Evolutionary conservation across 2,888 invertebrate species (phyloP), one percentile per base, ranked within the genome.

Genomic region (Coremacera marginata): DNA sequence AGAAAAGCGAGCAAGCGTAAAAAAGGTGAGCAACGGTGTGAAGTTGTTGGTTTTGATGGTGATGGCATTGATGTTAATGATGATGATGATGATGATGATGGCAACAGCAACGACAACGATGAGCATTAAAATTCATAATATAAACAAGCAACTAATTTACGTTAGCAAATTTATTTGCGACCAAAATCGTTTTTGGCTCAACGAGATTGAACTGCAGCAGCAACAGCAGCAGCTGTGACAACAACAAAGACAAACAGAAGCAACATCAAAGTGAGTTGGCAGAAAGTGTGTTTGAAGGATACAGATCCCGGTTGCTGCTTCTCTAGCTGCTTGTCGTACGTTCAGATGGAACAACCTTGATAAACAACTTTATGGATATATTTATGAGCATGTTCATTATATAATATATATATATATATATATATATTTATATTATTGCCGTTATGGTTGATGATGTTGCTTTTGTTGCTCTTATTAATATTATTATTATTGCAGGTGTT

Each of bases 41-140:
- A 22, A 25, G 57, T 14, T 60, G 67, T 11, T 67, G 44, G 22
- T 67, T 19, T 19, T 60, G 19, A 60, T 60, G 57, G 25, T 19
- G 57, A 25, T 11, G 57, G 19, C 22, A 25, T 25, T n/a, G 57
- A 60, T 27, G 57, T 1, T 8, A 25, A 9, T 19, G 25, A 5
- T 27, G 8, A 14, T 55, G 55, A 7, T n/a, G 55, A 27, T 22
- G 22, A 27, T 11, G 57, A 9, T 22, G 63, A 27, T 34, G 63
- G 27, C 34, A n/a, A 37, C 34, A 34, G 19, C 63, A 19, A 34
- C 19, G 51, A 68, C 51, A 22, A 68, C 68, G 51, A 49, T 76
- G 70, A 76, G 70, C 76, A 78, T 78, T 67, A 72, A 76, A 75
- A 77, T 77, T 78, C 78, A 78, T 76, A 76, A 78, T 78, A 73